Conservation (phyloP, 2,888 invertebrate genomes). For the Epicampocera succincta region DNA sequence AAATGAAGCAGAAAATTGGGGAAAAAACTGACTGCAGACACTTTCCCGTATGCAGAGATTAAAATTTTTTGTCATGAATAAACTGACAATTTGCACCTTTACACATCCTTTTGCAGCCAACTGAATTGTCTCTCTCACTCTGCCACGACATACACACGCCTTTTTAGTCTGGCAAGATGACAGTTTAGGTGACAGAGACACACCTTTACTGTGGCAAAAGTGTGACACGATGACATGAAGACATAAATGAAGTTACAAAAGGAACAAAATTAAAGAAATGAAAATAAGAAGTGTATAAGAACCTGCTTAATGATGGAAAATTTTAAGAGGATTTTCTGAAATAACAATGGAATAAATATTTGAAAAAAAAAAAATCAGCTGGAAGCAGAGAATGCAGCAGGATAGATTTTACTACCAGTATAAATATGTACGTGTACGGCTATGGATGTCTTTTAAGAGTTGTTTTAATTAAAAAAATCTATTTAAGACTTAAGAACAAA, state of each 20-base stretch:
- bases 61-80: constrained; percentile 60
- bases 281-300: too few relatives aligned
- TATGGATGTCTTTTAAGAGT: not conserved
- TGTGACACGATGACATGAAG: constrained; percentile 57
- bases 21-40: constrained; percentile 22
- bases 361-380: not conserved
- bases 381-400: constrained; percentile 31
- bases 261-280: constrained; percentile 32
- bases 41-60: constrained; percentile 56
- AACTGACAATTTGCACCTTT: constrained; percentile 65
- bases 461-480: constrained; percentile 39
- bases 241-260: constrained; percentile 47
- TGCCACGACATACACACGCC: constrained; percentile 13
- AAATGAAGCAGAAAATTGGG: not conserved
- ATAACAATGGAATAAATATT: constrained; percentile 52
- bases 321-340: constrained; percentile 66
- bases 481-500: too few relatives aligned
- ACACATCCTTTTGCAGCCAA: constrained; percentile 7
- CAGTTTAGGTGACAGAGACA: constrained; percentile 55
- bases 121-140: not conserved
- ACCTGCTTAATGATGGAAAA: constrained; percentile 41
- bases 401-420: constrained; percentile 62
- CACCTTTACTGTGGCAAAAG: constrained; percentile 48
- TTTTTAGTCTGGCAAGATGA: constrained; percentile 46
- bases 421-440: too few relatives aligned